Conservation (phyloP, 2,888 invertebrate genomes). For the Drosophila hawaiiensis region DNA sequence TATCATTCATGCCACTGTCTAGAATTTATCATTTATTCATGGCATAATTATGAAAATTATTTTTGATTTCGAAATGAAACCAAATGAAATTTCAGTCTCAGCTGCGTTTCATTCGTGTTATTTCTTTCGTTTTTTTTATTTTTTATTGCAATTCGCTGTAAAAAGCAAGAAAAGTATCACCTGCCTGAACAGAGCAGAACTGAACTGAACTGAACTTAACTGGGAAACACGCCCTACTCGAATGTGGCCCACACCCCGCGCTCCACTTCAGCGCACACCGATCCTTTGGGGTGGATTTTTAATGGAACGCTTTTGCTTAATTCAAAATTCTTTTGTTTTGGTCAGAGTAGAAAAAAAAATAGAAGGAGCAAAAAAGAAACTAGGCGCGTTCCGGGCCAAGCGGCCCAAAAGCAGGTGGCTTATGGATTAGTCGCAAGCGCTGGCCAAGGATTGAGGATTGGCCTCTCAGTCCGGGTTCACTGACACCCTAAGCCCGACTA, state of each 20-base stretch:
- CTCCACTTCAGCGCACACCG: slow-evolving; percentile 77
- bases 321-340: slow-evolving; percentile 77
- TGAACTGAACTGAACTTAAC: slow-evolving; percentile 10
- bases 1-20: slow-evolving; percentile 49
- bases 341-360: slow-evolving; percentile 21
- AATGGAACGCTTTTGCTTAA: slow-evolving; percentile 77
- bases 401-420: slow-evolving; percentile 61
- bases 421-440: slow-evolving; percentile 63
- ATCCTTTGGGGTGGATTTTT: slow-evolving; percentile 73
- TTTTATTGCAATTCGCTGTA: slow-evolving; percentile 31
- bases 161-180: slow-evolving; percentile 64
- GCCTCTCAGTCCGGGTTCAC: slow-evolving; percentile 51
- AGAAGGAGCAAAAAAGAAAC: slow-evolving; percentile 30
- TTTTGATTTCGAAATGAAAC: slow-evolving; percentile 56
- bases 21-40: slow-evolving; percentile 60
- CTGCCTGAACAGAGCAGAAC: slow-evolving; percentile 48
- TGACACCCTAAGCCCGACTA: slow-evolving; percentile 44
- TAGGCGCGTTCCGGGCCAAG: slow-evolving; percentile 58
- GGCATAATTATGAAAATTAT: slow-evolving; percentile 71
- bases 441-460: slow-evolving; percentile 45
- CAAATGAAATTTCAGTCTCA: slow-evolving; percentile 21
- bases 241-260: slow-evolving; percentile 33
- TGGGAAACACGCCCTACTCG: slow-evolving; percentile 39
- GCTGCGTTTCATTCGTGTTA: slow-evolving; percentile 12
- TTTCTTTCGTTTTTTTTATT: background rate